Evolutionary conservation across 2,797 vertebrate genomes (phyloP), one percentile per base, ranked within the genome.

Genomic region (Liparis tanakae): DNA sequence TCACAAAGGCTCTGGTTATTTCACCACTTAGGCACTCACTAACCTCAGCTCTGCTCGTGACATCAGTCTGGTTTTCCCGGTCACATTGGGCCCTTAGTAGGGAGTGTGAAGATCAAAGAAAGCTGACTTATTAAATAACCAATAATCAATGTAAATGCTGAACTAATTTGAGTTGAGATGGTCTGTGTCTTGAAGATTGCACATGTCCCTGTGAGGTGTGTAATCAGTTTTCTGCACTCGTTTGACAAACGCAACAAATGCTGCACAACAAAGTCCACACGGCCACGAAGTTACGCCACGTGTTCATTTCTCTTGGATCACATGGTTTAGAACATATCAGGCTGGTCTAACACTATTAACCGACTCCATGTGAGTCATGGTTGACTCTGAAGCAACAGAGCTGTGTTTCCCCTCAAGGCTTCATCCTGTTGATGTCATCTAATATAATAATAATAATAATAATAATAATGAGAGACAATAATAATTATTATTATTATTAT

Each of bases 241-340:
- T 70, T 34, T 71, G 41, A 50, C 10, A 48, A 51, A 51, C 18
- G 10, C 48, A 25, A 25, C 15, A 53, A 57, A 14, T 22, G 4
- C 43, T 66, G 5, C 53, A 55, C 30, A 62, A 70, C 12, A 58
- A 6, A 67, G 43, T 58, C 60, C 62, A 71, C 67, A 69, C 43
- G 57, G 51, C 58, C 37, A 36, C 9, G 34, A 76, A n/a, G 68
- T 82, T 65, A 70, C 39, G 10, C 12, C 39, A 66, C 48, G 25
- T 20, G 36, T 62, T 57, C 37, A 76, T 58, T 22, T 74, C n/a
- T 22, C 18, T 34, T 72, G 55, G 78, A 53, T 88, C 71, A 76
- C 76, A 76, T 83, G 80, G 12, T 67, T 72, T 41, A 12, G 25
- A 58, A 54, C 18, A 65, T 5, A 55, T 54, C 1, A 25, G 54